Evolutionary conservation across 2,888 invertebrate genomes (phyloP), one percentile per base, ranked within the genome.

Genomic region (Eupithecia centaureata): DNA sequence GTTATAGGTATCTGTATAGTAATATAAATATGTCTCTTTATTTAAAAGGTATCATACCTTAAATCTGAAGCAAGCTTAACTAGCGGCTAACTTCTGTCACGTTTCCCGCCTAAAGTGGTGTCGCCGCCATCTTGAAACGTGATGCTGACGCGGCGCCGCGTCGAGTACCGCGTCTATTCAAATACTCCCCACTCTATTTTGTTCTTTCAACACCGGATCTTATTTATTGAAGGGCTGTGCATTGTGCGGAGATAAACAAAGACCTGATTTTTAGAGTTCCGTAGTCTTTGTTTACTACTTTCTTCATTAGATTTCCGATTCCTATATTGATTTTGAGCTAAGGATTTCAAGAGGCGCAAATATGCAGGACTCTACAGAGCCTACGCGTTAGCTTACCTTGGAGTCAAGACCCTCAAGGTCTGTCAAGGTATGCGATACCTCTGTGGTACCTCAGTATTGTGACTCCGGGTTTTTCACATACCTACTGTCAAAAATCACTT

Each of bases 111-210:
- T 79, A 86, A 88, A 90, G 87, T 86, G 86, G 82, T 82, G 80
- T 83, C 81, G 79, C 79, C 74, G 77, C 91, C 90, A 91, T 92
- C 90, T 92, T 90, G 88, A 81, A 88, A 89, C 88, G 86, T 88
- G 88, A 86, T 81, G 84, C 82, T 83, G 85, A 82, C 82, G 81
- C 82, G 79, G 78, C 75, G 83, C 80, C 79, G 81, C 82, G 79
- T 56, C 54, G 79, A 77, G 79, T 80, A 74, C 87, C 83, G 86
- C 86, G 47, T 47, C 47, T 87, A 89, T 90, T 90, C 75, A 73
- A 75, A 72, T 73, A 68, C 65, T 51, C 68, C 69, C 72, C 70
- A 85, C 82, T 79, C 84, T 83, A 86, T 85, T 85, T 88, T 86
- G 86, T 87, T 84, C 82, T 85, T 86, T 85, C 86, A 87, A 84